Base-by-base conservation (phyloP, 2,797 vertebrate species). In the Pyrocephalus nanus region DNA sequence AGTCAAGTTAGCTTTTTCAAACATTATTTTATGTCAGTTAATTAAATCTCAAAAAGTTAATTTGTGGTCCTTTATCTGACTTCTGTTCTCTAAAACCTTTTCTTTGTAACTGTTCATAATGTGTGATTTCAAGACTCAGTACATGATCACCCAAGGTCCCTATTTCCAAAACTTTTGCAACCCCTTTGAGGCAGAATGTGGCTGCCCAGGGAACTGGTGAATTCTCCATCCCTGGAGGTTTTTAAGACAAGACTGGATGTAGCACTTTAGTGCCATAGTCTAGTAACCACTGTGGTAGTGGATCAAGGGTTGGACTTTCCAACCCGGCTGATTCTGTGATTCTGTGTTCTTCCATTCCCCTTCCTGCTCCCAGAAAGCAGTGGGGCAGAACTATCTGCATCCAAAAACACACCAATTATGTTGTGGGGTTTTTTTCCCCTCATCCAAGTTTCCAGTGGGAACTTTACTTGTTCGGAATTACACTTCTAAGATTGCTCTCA, bases 341-440 rank as follows among this genome's bases (percentile, higher is more conserved):
- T 45, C 43, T 8, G 5, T 60, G 71, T 74, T 75, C 22, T 73
- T 75, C 26, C 14, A 27, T 36, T 69, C 17, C 5, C 12, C 3
- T 71, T 74, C 8, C 25, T 71, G 6, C 15, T 50, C 9, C 47
- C 12, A 90, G n/a, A 73, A 76, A n/a, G 4, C 9, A 77, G 12
- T 50, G 47, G 13, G 29, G 42, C 45, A 71, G 34, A 61, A n/a
- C 19, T 30, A 61, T 19, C 3, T 67, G 4, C 5, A 61, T 45
- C 40, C 27, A 18, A 53, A 60, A 77, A 38, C 4, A 47, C 11
- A 50, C 4, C 2, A 20, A 1, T 34, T 78, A 11, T 77, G 9
- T 1, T 25, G 40, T 8, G 47, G 20, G 10, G 3, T 26, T 15
- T 40, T 11, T 9, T 19, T 23, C 8, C 2, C 5, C 3, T 4